These are phyloP conservation scores for Catocala nupta DNA, from an alignment of 2,888 invertebrate species.

Conservation along the genomic window DNA sequence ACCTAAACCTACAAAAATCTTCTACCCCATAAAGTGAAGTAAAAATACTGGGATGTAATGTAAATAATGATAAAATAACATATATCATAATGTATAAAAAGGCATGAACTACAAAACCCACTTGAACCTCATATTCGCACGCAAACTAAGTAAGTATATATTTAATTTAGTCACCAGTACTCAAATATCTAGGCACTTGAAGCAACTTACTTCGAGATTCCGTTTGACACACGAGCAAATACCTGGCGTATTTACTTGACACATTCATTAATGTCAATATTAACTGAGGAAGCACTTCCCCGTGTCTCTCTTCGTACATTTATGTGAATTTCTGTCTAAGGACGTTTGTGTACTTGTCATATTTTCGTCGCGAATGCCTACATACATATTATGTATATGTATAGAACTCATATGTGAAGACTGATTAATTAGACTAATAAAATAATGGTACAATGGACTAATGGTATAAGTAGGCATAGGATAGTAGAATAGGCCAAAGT, in stretches of 20 bases:
- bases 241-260: constrained; percentile 51
- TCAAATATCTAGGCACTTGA: constrained; percentile 40
- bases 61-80: too few species aligned
- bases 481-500: too few species aligned
- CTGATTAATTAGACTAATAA: too few species aligned
- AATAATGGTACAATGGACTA: too few species aligned
- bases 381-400: too few species aligned
- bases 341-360: neutral
- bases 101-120: neutral
- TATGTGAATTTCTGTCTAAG: constrained; percentile 34
- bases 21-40: too few species aligned
- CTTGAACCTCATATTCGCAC: constrained; percentile 11
- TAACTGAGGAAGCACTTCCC: constrained; percentile 50
- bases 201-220: constrained; percentile 47
- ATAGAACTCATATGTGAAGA: too few species aligned
- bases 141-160: constrained; percentile 17
- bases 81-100: too few species aligned
- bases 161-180: constrained; percentile 32
- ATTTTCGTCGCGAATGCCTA: neutral
- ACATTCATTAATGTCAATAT: constrained; percentile 64
- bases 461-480: too few species aligned
- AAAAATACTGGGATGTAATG: too few species aligned
- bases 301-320: constrained; percentile 33
- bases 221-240: constrained; percentile 43
- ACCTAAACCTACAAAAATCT: too few species aligned